Evolutionary conservation across 2,113 vertebrate species (phyloP), one percentile per base, ranked within the genome.

Genomic region (Dendropsophus ebraccatus): DNA sequence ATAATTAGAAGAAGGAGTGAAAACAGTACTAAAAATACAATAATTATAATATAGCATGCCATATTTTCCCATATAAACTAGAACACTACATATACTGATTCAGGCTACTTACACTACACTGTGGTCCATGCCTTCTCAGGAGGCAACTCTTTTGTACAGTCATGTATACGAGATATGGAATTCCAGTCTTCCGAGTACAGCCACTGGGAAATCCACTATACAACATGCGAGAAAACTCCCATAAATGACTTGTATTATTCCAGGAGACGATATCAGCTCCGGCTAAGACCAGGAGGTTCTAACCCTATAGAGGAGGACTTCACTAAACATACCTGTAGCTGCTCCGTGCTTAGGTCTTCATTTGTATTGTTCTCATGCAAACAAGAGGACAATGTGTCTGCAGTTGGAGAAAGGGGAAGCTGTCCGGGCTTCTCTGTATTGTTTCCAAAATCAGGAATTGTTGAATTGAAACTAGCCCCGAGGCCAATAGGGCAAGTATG

Each of bases 401-500:
- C 76, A 60, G 41, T 81, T 21, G 70, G 23, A 86, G 47, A 86
- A 86, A 86, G 76, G 74, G 84, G 84, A 86, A 86, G 84, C 84
- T 47, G 78, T 86, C 50, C 49, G n/a, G 84, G 35, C 52, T n/a
- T 86, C 67, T 78, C 30, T 41, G 23, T 65, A 86, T 80, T 86
- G 84, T 81, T 86, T 74, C 84, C 84, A 41, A 86, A 72, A 86
- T 81, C 77, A 81, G 67, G 52, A 86, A 76, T 76, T 84, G 76
- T 72, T 85, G 83, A 67, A 85, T 52, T 86, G 84, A 86, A 86
- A 86, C 67, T 74, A 81, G 49, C 50, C 84, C 73, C 21, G 52
- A 65, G 75, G 62, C 47, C 84, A 86, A 86, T 58, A 81, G 77
- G 65, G 52, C 50, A 81, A 77, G 50, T 45, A 73, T 81, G 65